Base-by-base conservation (phyloP, 2,797 vertebrate species). In the Mus spretus region DNA sequence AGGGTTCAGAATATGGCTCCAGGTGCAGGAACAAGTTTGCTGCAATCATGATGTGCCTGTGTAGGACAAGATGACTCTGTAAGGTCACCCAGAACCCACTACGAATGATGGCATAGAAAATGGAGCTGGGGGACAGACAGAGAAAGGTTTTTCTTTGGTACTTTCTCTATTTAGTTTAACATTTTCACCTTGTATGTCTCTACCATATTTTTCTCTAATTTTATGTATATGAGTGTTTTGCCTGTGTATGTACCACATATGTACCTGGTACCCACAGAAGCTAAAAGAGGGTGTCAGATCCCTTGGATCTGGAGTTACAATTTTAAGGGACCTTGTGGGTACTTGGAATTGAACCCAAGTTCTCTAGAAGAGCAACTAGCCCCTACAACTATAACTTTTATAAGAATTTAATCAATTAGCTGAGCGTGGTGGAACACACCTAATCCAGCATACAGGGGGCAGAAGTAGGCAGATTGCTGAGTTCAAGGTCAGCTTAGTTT, bases 151-250 rank as follows among this genome's bases (percentile, higher is more conserved):
- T 4, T 24, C 57, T 85, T 31, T 28, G 13, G 80, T 86, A 44
- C 15, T 31, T 86, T 80, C 87, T 90, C 80, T 57, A 15, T 84
- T 94, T 40, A 14, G 15, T 79, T 65, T 74, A 88, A 59, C 24
- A 17, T 61, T 70, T 91, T 90, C 28, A 67, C 26, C 37, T n/a
- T 61, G n/a, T 79, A 10, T 0, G 6, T 10, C 28, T 87, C 3
- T 77, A 91, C 50, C 6, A 65, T 77, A 79, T 79, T 44, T 79
- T 50, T 12, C 61, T 67, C 47, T 34, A 20, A 31, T 47, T 84
- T 34, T 50, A 67, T 50, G 17, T 47, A 50, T 47, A 65, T 22
- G 26, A 22, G 5, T 84, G 82, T 47, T 84, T 65, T 47, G 31
- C 10, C 82, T 50, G 5, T 37, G 34, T 11, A 59, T 59, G 20